phyloP scores from a whole-genome alignment of 2,113 vertebrate genomes.

The Bombycilla garrulus region DNA sequence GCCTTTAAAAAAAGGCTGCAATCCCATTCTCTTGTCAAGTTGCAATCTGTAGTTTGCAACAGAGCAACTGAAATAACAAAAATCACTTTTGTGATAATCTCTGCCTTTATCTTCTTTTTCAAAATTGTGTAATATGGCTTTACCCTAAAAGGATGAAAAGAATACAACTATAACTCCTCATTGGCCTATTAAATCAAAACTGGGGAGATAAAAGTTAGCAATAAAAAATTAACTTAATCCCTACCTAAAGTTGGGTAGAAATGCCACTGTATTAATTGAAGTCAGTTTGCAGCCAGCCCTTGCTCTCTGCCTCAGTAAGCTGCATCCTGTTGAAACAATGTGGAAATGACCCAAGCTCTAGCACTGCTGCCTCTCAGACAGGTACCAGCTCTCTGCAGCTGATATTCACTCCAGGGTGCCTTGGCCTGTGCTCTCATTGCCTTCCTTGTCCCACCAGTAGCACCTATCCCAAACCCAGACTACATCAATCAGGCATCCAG shows the following conservation, averaged over 20 bases:
- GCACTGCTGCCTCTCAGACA: neutral
- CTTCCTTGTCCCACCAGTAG: accelerated
- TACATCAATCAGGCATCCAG: too few species aligned
- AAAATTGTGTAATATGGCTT: neutral
- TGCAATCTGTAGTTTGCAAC: neutral
- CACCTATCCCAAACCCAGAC: neutral
- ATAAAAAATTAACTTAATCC: neutral
- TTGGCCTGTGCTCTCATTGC: accelerated
- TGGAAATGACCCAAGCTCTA: neutral
- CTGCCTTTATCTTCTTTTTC: neutral
- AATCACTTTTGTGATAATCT: neutral
- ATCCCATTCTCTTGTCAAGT: neutral
- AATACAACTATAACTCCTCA: neutral
- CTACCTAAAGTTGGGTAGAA: neutral
- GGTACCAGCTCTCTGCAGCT: neutral
- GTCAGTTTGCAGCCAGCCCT: neutral
- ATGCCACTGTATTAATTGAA: neutral
- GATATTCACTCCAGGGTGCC: neutral
- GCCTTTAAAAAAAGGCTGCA: neutral
- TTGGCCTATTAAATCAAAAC: neutral
- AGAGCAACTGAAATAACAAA: neutral
- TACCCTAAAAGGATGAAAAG: neutral
- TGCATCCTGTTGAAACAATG: neutral
- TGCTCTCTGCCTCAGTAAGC: neutral
- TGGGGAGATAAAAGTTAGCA: neutral